Conservation (phyloP, 1,140 invertebrate species). For the Papilio aristodemus region DNA sequence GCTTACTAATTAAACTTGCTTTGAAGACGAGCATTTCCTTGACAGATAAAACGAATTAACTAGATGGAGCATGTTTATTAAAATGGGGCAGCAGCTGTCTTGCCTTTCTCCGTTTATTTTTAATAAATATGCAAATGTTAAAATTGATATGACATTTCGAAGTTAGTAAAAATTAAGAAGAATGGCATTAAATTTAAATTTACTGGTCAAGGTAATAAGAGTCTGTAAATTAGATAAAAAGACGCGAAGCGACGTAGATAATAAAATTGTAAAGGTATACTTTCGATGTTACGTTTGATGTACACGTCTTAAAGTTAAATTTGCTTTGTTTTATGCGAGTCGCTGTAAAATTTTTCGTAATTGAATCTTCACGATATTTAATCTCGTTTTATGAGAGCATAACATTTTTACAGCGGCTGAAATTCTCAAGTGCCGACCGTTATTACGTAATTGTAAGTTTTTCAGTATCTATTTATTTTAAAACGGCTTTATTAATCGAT, state of each 20-base stretch:
- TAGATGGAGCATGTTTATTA: neutral
- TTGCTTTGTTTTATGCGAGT: slow-evolving; percentile 22
- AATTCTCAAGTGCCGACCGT: slow-evolving; percentile 23
- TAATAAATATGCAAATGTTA: neutral
- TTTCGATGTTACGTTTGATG: neutral
- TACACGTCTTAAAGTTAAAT: slow-evolving; percentile 14
- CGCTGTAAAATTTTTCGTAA: slow-evolving; percentile 29
- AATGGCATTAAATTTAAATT: too few relatives aligned
- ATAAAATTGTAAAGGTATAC: slow-evolving; percentile 5
- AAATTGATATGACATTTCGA: too few relatives aligned
- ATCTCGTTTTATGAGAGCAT: slow-evolving; percentile 30
- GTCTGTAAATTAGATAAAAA: too few relatives aligned
- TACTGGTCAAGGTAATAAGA: too few relatives aligned
- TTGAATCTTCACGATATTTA: slow-evolving; percentile 32
- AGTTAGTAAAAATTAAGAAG: too few relatives aligned
- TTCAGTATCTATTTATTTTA: slow-evolving; percentile 23
- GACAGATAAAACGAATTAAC: neutral
- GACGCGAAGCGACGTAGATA: neutral
- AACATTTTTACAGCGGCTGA: slow-evolving; percentile 24
- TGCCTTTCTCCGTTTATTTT: neutral
- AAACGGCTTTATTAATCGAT: slow-evolving; percentile 17
- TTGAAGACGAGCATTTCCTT: slow-evolving; percentile 5
- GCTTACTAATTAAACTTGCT: slow-evolving; percentile 1
- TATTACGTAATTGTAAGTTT: slow-evolving; percentile 16
- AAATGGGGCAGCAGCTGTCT: neutral